Conservation (phyloP, 2,113 vertebrate genomes). For the Malurus melanocephalus region DNA sequence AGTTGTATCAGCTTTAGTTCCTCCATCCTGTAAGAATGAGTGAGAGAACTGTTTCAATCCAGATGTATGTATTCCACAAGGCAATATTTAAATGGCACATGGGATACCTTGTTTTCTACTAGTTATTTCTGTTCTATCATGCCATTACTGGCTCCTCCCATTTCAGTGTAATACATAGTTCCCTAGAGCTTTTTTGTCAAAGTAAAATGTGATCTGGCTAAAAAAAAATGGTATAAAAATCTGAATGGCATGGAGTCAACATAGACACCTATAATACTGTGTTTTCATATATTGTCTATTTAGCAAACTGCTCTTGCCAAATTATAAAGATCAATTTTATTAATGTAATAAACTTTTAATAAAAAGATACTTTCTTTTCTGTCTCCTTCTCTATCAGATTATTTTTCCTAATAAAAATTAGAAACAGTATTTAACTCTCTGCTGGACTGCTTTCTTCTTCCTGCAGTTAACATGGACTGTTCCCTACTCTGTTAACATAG, state of each 20-base stretch:
- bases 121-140: slow-evolving; percentile 23
- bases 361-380: not conserved
- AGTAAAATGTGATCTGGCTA: not conserved
- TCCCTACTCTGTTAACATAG: not conserved
- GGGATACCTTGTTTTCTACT: slow-evolving; percentile 17
- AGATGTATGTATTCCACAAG: not conserved
- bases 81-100: slow-evolving; percentile 29
- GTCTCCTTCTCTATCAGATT: not conserved
- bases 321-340: not conserved
- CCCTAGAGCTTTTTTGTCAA: not conserved
- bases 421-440: not conserved
- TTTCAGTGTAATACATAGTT: not conserved
- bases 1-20: not conserved
- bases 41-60: slow-evolving; percentile 14
- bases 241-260: not conserved
- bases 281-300: not conserved
- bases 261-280: not conserved
- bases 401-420: not conserved
- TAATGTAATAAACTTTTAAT: not conserved
- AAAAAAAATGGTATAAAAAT: not conserved
- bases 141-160: not conserved
- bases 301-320: not conserved
- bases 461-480: not conserved
- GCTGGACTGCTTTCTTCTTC: not conserved
- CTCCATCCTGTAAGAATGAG: not conserved